A percentile compares a stretch with the other conserved stretches of the same genome.
phyloP scores from a whole-genome alignment of 2,888 invertebrate species.

The Endotricha flammealis region DNA sequence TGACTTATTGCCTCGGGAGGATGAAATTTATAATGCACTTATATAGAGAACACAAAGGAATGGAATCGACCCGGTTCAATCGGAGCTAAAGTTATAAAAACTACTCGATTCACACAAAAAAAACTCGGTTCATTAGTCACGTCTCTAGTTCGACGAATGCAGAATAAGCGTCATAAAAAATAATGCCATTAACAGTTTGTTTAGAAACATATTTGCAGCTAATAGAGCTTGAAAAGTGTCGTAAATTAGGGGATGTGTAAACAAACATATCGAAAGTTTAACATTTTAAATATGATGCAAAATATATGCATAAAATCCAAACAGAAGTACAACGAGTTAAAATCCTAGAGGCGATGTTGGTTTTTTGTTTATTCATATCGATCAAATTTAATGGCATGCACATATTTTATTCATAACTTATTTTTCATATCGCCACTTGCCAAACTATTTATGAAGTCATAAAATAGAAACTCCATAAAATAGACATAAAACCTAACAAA shows the following conservation, averaged over 20 bases:
- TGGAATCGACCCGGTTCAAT: slow-evolving; percentile 41
- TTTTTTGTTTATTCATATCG: background rate
- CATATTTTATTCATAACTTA: background rate
- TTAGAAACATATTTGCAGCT: slow-evolving; percentile 16
- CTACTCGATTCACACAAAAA: slow-evolving; percentile 46
- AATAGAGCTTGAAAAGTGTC: slow-evolving; percentile 18
- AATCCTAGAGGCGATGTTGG: too few species aligned
- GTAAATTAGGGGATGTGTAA: slow-evolving; percentile 17
- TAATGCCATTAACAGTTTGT: slow-evolving; percentile 15
- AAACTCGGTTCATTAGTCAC: slow-evolving; percentile 67
- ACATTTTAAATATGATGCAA: background rate
- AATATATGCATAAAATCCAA: too few species aligned
- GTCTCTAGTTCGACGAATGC: slow-evolving; percentile 37
- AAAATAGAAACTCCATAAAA: slow-evolving; percentile 7
- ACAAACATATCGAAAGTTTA: slow-evolving; percentile 10
- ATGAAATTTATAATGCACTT: slow-evolving; percentile 67
- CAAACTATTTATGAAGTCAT: background rate
- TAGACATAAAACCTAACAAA: slow-evolving; percentile 6
- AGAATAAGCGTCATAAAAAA: slow-evolving; percentile 35
- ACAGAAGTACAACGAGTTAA: too few species aligned
- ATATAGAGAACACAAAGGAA: slow-evolving; percentile 57
- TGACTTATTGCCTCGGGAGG: slow-evolving; percentile 69
- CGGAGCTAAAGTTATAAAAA: slow-evolving; percentile 41
- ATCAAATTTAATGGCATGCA: too few species aligned
- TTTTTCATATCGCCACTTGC: background rate